Conservation (phyloP, 2,113 vertebrate species). For the Gymnocephalus cernua region DNA sequence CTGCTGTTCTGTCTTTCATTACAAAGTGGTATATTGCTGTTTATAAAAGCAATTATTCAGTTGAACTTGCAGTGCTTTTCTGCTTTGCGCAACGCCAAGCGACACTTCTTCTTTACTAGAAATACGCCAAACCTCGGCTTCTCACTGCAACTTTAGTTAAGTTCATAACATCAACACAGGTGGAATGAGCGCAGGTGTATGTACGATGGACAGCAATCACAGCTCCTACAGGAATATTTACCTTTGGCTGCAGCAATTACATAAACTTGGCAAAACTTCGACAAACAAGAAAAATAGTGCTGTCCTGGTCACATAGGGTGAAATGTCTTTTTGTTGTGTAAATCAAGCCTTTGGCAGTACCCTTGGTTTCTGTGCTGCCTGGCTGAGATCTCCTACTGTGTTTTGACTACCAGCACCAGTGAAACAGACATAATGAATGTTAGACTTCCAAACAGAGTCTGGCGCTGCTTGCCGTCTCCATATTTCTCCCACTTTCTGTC, state of each 20-base stretch:
- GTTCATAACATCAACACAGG: conserved; percentile 8
- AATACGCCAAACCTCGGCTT: neutral
- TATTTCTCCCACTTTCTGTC: conserved; percentile 53
- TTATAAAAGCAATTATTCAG: conserved; percentile 39
- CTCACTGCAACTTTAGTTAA: neutral
- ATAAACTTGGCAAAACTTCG: conserved; percentile 66
- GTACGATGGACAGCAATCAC: conserved; percentile 15
- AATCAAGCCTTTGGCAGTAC: conserved; percentile 66
- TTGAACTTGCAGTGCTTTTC: conserved; percentile 28
- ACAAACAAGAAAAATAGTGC: conserved; percentile 50
- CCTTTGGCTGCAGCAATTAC: conserved; percentile 27
- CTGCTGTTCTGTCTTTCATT: conserved; percentile 25
- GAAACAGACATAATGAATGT: conserved; percentile 74
- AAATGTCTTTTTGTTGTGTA: conserved; percentile 69
- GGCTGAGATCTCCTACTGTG: conserved; percentile 65
- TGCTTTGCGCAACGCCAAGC: neutral
- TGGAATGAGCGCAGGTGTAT: neutral
- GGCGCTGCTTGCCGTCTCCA: conserved; percentile 50
- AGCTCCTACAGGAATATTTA: conserved; percentile 39
- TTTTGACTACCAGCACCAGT: conserved; percentile 52
- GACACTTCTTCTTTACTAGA: neutral
- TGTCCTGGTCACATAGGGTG: conserved; percentile 56
- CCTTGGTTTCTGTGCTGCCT: conserved; percentile 58
- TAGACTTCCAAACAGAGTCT: conserved; percentile 54
- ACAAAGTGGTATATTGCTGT: neutral